phyloP scores from a whole-genome alignment of 1,140 invertebrate species.

The Hypsibius dujardini region DNA sequence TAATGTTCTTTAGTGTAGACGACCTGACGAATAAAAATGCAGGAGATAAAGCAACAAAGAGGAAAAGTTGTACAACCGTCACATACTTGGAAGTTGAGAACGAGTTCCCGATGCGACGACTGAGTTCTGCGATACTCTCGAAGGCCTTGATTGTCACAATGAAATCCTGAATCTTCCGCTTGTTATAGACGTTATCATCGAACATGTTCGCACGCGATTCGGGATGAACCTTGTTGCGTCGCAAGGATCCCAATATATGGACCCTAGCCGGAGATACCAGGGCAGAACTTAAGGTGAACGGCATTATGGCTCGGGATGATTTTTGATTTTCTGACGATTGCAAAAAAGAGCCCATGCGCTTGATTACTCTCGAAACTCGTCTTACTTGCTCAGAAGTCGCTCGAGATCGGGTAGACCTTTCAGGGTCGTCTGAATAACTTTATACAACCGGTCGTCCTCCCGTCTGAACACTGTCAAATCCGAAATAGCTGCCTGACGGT shows the following conservation, averaged over 20 bases:
- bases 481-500: conserved; percentile 64
- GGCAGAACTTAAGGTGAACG: too few relatives aligned
- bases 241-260: conserved; percentile 61
- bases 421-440: conserved; percentile 47
- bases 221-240: conserved; percentile 57
- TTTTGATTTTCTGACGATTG: too few relatives aligned
- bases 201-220: conserved; percentile 81
- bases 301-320: too few relatives aligned
- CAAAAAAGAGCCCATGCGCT: too few relatives aligned
- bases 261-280: conserved; percentile 46
- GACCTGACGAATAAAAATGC: too few relatives aligned
- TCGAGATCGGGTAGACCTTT: conserved; percentile 78
- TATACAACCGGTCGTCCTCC: conserved; percentile 25
- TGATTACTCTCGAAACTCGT: too few relatives aligned
- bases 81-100: not conserved
- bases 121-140: conserved; percentile 40
- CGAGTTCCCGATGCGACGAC: not conserved
- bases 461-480: conserved; percentile 48
- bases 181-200: conserved; percentile 69
- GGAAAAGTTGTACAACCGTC: too few relatives aligned
- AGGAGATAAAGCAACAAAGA: too few relatives aligned
- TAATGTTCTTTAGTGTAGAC: too few relatives aligned
- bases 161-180: conserved; percentile 71
- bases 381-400: conserved; percentile 67
- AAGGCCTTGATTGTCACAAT: conserved; percentile 65